Evolutionary conservation across 1,140 invertebrate genomes (phyloP).

Genomic region (Phocides pigmalion): DNA sequence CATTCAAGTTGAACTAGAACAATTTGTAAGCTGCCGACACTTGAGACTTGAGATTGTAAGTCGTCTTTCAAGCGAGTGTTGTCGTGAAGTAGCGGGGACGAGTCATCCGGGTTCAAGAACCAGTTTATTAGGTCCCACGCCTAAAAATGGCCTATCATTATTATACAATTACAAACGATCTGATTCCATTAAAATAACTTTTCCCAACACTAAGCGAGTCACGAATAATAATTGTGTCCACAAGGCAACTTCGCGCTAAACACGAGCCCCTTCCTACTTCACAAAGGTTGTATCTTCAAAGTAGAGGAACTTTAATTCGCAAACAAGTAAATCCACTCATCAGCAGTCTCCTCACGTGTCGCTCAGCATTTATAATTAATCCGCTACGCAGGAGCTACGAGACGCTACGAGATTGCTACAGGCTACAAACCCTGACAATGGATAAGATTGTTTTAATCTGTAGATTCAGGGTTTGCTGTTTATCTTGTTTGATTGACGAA

Average conservation of each 20-base stretch:
- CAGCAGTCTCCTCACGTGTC: constrained; percentile 28
- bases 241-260: neutral
- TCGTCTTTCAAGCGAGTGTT: no score
- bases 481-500: neutral
- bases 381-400: constrained; percentile 28
- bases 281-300: constrained; percentile 17
- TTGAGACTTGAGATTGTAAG: no score
- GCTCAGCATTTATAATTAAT: constrained; percentile 35
- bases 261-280: neutral
- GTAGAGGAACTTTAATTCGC: constrained; percentile 14
- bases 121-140: no score
- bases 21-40: no score
- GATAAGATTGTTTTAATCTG: constrained; percentile 16
- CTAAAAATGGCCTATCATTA: no score
- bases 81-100: no score
- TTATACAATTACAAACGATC: no score
- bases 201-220: neutral
- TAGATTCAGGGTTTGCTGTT: constrained; percentile 10
- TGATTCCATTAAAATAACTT: neutral
- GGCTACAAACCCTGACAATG: constrained; percentile 20
- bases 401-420: constrained; percentile 16
- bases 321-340: constrained; percentile 30
- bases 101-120: no score
- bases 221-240: constrained; percentile 14
- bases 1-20: no score